Evolutionary conservation across 2,113 vertebrate species (phyloP).

Genomic region (Platanista minor): DNA sequence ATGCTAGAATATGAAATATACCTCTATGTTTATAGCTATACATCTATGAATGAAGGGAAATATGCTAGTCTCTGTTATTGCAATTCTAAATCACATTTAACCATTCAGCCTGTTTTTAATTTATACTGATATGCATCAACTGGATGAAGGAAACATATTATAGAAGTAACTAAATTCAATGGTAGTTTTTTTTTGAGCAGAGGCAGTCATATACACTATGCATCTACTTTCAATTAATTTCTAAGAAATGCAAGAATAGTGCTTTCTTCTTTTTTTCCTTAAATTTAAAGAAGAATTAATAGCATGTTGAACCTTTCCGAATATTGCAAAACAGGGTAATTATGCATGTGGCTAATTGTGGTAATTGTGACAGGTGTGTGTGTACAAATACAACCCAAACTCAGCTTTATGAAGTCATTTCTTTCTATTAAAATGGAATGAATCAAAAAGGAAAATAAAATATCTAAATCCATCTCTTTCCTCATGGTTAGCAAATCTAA

Average conservation of each 20-base stretch:
- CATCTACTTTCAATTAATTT: neutral
- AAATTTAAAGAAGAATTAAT: neutral
- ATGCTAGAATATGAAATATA: neutral
- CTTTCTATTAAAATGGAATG: constrained; percentile 44
- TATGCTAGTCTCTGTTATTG: neutral
- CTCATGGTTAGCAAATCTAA: neutral
- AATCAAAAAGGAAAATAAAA: constrained; percentile 20
- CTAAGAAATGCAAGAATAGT: neutral
- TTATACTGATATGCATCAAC: neutral
- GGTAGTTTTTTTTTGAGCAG: neutral
- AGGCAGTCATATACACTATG: neutral
- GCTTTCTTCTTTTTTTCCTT: neutral
- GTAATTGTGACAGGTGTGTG: constrained; percentile 52
- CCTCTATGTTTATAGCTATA: neutral
- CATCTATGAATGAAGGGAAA: neutral
- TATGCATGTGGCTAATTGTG: constrained; percentile 8
- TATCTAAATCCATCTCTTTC: constrained; percentile 25
- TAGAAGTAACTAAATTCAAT: neutral
- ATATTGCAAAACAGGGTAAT: constrained; percentile 24
- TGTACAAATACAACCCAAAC: neutral
- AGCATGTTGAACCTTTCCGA: neutral
- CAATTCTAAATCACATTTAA: neutral
- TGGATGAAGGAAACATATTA: neutral
- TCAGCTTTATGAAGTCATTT: constrained; percentile 14
- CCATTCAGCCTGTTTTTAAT: neutral